phyloP scores from a whole-genome alignment of 2,797 vertebrate genomes.

The Aeoliscus strigatus region DNA sequence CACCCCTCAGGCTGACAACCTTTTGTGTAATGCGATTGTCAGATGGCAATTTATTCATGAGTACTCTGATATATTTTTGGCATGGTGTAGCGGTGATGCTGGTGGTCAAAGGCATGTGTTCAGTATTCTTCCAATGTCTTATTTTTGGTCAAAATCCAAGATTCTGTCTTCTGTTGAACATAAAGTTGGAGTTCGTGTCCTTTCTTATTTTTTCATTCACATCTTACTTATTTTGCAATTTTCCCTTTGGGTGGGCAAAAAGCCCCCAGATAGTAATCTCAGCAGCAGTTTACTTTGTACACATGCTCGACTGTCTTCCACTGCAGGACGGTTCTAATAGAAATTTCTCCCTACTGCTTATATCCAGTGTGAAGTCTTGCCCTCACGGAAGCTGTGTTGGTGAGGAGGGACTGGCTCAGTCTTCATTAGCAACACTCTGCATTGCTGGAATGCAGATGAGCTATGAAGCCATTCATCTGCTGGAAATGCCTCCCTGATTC shows the following conservation, averaged over 20 bases:
- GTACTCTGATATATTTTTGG: conserved; percentile 36
- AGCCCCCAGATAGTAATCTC: conserved; percentile 13
- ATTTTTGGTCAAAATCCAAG: conserved; percentile 42
- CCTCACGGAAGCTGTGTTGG: conserved; percentile 42
- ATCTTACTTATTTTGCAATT: conserved; percentile 22
- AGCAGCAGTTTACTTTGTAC: conserved; percentile 23
- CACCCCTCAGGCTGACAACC: conserved; percentile 46
- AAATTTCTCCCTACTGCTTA: conserved; percentile 21
- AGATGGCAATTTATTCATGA: conserved; percentile 58
- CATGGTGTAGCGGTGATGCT: conserved; percentile 29
- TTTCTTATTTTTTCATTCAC: conserved; percentile 9
- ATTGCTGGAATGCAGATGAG: conserved; percentile 76
- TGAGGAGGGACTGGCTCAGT: conserved; percentile 57
- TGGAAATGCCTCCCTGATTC: conserved; percentile 73
- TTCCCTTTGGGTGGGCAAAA: conserved; percentile 27
- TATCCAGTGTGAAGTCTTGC: conserved; percentile 46
- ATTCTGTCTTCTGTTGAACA: conserved; percentile 12
- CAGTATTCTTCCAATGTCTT: conserved; percentile 41
- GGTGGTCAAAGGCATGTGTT: conserved; percentile 39
- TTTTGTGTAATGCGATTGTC: conserved; percentile 56
- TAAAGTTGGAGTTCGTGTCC: conserved; percentile 22
- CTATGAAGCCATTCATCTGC: conserved; percentile 73
- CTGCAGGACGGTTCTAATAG: conserved; percentile 15
- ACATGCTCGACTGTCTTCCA: conserved; percentile 6
- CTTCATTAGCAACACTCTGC: conserved; percentile 69